phyloP scores from a whole-genome alignment of 1,140 invertebrate genomes.

The Patella vulgata region DNA sequence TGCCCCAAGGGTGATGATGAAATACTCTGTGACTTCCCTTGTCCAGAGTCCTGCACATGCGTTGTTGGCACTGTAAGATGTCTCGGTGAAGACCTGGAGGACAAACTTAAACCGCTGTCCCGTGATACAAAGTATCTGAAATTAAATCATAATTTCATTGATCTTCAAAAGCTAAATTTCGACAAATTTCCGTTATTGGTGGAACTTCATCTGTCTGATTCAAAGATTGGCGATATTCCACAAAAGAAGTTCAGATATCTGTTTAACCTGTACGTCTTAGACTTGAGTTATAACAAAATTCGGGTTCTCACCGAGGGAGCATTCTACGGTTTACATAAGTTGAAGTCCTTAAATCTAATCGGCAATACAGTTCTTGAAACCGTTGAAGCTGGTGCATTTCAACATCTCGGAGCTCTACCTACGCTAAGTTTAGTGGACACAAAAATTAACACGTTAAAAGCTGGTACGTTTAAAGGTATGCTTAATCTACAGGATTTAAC shows the following conservation, averaged over 20 bases:
- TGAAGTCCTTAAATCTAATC: slow-evolving; percentile 7
- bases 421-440: slow-evolving; percentile 4
- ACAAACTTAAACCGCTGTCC: not conserved
- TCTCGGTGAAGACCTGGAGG: not conserved
- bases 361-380: slow-evolving; percentile 1
- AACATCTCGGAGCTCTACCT: not conserved
- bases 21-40: slow-evolving; percentile 43
- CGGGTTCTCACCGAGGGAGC: not conserved
- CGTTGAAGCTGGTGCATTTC: not conserved
- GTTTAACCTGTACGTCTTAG: slow-evolving; percentile 7
- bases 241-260: not conserved
- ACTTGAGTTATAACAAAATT: slow-evolving; percentile 18
- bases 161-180: not conserved
- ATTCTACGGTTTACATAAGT: slow-evolving; percentile 4
- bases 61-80: slow-evolving; percentile 10
- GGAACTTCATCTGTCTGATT: not conserved
- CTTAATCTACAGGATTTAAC: slow-evolving; percentile 5
- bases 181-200: not conserved
- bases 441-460: not conserved
- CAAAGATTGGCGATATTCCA: not conserved
- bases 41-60: slow-evolving; percentile 45
- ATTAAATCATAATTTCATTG: not conserved
- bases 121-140: slow-evolving; percentile 1
- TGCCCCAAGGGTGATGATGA: slow-evolving; percentile 25
- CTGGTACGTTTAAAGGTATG: not conserved